phyloP scores from a whole-genome alignment of 2,797 vertebrate genomes.

The Sebastes melanostomus region DNA sequence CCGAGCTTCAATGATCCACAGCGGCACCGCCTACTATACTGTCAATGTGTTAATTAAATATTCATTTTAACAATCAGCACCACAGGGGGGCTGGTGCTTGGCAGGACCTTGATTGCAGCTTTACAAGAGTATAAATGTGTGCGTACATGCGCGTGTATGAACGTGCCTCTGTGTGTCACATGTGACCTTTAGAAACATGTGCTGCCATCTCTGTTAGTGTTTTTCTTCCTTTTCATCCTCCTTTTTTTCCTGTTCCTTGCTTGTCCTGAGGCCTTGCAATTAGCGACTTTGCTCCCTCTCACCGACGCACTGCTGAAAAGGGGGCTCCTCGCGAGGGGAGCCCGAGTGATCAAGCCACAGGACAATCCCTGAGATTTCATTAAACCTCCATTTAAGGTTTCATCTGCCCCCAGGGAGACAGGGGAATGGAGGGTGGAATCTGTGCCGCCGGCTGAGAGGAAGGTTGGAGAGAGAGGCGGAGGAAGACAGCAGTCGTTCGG shows the following conservation, averaged over 20 bases:
- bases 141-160: background rate
- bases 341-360: conserved; percentile 58
- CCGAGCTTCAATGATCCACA: conserved; percentile 68
- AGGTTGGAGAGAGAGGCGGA: conserved; percentile 29
- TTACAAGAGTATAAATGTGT: background rate
- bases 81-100: conserved; percentile 36
- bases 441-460: conserved; percentile 45
- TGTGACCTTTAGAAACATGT: conserved; percentile 56
- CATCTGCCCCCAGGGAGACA: conserved; percentile 50
- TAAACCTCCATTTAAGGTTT: conserved; percentile 72
- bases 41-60: conserved; percentile 80
- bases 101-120: conserved; percentile 42
- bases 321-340: conserved; percentile 18
- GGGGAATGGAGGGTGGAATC: conserved; percentile 32
- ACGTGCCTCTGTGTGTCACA: conserved; percentile 4
- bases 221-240: conserved; percentile 2
- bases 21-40: conserved; percentile 71
- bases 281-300: conserved; percentile 41
- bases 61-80: conserved; percentile 79
- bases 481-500: conserved; percentile 42
- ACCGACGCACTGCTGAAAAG: background rate
- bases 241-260: background rate
- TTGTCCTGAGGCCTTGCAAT: conserved; percentile 62
- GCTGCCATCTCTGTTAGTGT: conserved; percentile 5
- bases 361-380: conserved; percentile 73